Evolutionary conservation across 2,888 invertebrate species (phyloP), one percentile per base, ranked within the genome.

Genomic region (Periphyllus acericola): DNA sequence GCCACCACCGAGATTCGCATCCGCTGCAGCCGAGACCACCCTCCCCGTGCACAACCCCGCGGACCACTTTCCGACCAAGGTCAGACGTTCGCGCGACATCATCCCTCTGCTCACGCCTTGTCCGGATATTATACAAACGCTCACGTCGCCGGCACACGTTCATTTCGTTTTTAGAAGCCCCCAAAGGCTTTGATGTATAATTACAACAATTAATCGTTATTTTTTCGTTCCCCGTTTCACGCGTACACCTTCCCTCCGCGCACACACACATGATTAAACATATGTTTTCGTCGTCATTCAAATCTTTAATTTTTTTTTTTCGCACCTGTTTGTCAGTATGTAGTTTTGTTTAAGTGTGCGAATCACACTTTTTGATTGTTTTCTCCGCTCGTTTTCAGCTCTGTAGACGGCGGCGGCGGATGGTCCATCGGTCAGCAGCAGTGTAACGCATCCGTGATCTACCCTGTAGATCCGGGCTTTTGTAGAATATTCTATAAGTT

Each of bases 391-490:
- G 9, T 81, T 83, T 83, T 55, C 72, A 60, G 60, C 21, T 55
- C 19, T n/a, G n/a, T n/a, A n/a, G 9, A 4, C 71, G 17, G 29
- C 83, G 6, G 52, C 34, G 68, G 29, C 68, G n/a, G 46, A 6
- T 25, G 66, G 66, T 11, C 8, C 46, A 34, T 9, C 40, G 25
- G 46, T 71, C 68, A 52, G 68, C 71, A 75, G 17, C 40, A 78
- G 83, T 83, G 83, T 83, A 89, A 95, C 96, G 95, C 96, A 96
- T 96, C 96, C 97, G 97, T 97, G 97, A 97, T 96, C 97, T 97
- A 98, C 97, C 97, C 97, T 98, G 97, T 98, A 97, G 97, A 97
- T 97, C 97, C 97, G 97, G 97, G 97, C 97, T 97, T 97, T 97
- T 97, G 97, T 97, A 96, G 96, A 94, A 92, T 91, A 92, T 89